Evolutionary conservation across 2,797 vertebrate species (phyloP).

Genomic region (Acanthopagrus latus): DNA sequence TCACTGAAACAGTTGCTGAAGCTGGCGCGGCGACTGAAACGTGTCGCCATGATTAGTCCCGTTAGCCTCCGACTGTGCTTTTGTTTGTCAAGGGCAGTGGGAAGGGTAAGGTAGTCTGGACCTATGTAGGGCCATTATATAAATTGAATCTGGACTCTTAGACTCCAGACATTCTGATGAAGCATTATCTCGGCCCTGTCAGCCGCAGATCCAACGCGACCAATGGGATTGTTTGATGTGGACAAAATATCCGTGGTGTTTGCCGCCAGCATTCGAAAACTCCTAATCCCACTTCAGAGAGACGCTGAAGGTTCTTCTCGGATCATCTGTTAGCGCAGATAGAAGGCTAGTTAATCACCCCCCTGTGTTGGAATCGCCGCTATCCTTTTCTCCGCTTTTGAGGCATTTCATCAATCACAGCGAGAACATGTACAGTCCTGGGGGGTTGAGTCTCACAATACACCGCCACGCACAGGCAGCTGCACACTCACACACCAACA

Average conservation of each 20-base stretch:
- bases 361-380: slow-evolving; percentile 34
- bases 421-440: slow-evolving; percentile 54
- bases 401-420: slow-evolving; percentile 74
- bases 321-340: slow-evolving; percentile 69
- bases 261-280: slow-evolving; percentile 59
- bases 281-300: slow-evolving; percentile 75
- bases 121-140: slow-evolving; percentile 49
- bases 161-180: slow-evolving; percentile 50
- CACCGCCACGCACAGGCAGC: slow-evolving; percentile 30
- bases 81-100: slow-evolving; percentile 60
- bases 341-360: slow-evolving; percentile 70
- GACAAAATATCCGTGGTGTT: slow-evolving; percentile 53
- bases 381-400: slow-evolving; percentile 60
- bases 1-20: slow-evolving; percentile 55
- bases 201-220: slow-evolving; percentile 44
- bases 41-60: slow-evolving; percentile 39
- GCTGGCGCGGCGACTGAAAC: slow-evolving; percentile 34
- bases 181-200: slow-evolving; percentile 51
- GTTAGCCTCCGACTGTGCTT: slow-evolving; percentile 43
- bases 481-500: slow-evolving; percentile 23
- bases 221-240: slow-evolving; percentile 57
- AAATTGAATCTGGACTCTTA: slow-evolving; percentile 50
- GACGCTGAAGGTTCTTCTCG: slow-evolving; percentile 64
- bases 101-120: slow-evolving; percentile 46
- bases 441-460: slow-evolving; percentile 43